Base-by-base conservation (phyloP, 2,797 vertebrate species). In the Cossypha niveicapilla region DNA sequence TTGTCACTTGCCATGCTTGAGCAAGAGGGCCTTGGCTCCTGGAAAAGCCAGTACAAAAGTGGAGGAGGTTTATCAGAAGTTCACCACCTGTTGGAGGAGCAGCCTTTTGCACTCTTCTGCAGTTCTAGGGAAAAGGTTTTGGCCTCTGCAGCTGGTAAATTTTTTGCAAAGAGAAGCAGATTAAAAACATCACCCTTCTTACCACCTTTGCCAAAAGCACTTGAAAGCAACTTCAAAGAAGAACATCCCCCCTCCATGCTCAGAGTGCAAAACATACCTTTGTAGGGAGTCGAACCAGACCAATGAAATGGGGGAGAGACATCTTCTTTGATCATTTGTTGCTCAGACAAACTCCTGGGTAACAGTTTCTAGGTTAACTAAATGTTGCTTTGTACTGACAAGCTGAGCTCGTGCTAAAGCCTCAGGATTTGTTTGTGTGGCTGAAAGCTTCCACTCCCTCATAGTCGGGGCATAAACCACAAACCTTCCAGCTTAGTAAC, bases 161-260 rank as follows among this genome's bases (percentile, higher is more conserved):
- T 95, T 85, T 83, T 83, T 94, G 54, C 60, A 44, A 77, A 73
- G 53, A 71, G 35, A 32, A 80, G n/a, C 37, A 93, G 72, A 91
- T 24, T 72, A 45, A 90, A 95, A 95, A 77, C 86, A 93, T 71
- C 62, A 62, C 13, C 3, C 54, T 90, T 80, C 66, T 87, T 61
- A 67, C 48, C 53, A 74, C 27, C 68, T 89, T 87, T 96, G 92
- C 90, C 86, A 95, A 95, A 87, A 91, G 58, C 50, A 60, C 39
- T 86, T 86, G 84, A 85, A 93, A 95, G 83, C 53, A 77, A 68
- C 92, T 95, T 96, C 93, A 96, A 89, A 95, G 87, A 51, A 62
- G 57, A 67, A 65, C 42, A 25, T 21, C 25, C 18, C 19, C 17
- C 11, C 12, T 76, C 68, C 74, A 45, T 1, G 11, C 45, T 65